Evolutionary conservation across 2,888 invertebrate genomes (phyloP).

Genomic region (Drosophila heteroneura): DNA sequence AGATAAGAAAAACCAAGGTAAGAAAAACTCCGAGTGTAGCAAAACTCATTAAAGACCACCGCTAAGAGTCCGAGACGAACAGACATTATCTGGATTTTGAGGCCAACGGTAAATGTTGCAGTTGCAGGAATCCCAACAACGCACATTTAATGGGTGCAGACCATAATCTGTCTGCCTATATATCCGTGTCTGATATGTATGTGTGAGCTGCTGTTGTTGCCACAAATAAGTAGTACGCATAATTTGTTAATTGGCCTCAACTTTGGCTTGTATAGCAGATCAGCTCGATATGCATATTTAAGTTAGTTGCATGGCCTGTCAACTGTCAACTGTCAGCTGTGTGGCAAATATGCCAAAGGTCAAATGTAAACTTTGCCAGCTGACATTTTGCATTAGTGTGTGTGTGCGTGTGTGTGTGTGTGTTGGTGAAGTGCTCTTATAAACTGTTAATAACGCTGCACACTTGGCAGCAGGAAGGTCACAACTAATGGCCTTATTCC

Average conservation of each 20-base stretch:
- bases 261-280: constrained; percentile 10
- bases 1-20: background rate
- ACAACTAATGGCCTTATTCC: background rate
- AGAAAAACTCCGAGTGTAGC: constrained; percentile 9
- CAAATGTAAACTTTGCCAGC: constrained; percentile 50
- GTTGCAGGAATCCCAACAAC: constrained; percentile 23
- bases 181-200: background rate
- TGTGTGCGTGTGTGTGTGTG: background rate
- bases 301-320: constrained; percentile 13
- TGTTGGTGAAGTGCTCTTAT: constrained; percentile 10
- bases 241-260: constrained; percentile 19
- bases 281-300: background rate
- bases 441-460: constrained; percentile 12
- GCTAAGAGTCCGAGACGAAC: constrained; percentile 4
- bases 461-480: constrained; percentile 17
- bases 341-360: constrained; percentile 55
- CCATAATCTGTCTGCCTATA: constrained; percentile 52
- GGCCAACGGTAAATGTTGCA: constrained; percentile 65
- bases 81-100: constrained; percentile 64
- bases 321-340: constrained; percentile 11
- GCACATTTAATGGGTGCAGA: constrained; percentile 11
- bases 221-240: constrained; percentile 13
- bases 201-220: constrained; percentile 8
- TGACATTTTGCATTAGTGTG: constrained; percentile 10
- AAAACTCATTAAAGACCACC: constrained; percentile 51